Evolutionary conservation across 1,140 invertebrate genomes (phyloP), one percentile per base, ranked within the genome.

Genomic region (Meloidogyne exigua): DNA sequence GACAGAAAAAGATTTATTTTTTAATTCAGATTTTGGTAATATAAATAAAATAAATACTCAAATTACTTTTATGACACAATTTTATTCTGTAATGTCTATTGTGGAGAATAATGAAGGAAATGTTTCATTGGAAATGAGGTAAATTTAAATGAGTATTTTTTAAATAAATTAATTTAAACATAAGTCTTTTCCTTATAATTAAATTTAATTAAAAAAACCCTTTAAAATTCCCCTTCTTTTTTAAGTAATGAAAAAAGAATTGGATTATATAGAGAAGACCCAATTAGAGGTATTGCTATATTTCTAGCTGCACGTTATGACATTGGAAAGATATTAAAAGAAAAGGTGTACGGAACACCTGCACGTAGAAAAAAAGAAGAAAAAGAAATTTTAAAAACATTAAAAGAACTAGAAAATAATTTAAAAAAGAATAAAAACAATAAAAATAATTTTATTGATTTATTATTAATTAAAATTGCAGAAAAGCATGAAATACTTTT

Each of bases 371-470:
- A n/a, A n/a, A 18, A 49, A 49, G 18, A n/a, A 57, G 5, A 57
- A 44, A 13, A 44, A 44, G 18, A 44, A 15, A 44, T 15, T 44
- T n/a, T n/a, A 7, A 57, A 57, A n/a, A n/a, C 7, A n/a, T 57
- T 57, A 44, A 15, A 44, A 15, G 42, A 44, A 44, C 2, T 18
- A 44, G 18, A 44, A 44, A 15, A 44, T 44, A 13, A 44, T 7
- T 7, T 57, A 57, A 57, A 57, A 57, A 57, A 21, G 18, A n/a
- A 57, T n/a, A 1, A n/a, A n/a, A 57, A 57, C 5, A 57, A 57
- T n/a, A n/a, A 57, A 57, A 57, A n/a, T n/a, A 57, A 57, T 57
- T n/a, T 57, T n/a, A n/a, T n/a, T 57, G 49, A 57, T n/a, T 57
- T 57, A 57, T 57, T 57, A n/a, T n/a, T n/a, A 57, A 57, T n/a